A percentile compares a stretch with the other conserved stretches of the same genome.
Conservation (phyloP, 2,797 vertebrate genomes). For the Siniperca undulata region DNA sequence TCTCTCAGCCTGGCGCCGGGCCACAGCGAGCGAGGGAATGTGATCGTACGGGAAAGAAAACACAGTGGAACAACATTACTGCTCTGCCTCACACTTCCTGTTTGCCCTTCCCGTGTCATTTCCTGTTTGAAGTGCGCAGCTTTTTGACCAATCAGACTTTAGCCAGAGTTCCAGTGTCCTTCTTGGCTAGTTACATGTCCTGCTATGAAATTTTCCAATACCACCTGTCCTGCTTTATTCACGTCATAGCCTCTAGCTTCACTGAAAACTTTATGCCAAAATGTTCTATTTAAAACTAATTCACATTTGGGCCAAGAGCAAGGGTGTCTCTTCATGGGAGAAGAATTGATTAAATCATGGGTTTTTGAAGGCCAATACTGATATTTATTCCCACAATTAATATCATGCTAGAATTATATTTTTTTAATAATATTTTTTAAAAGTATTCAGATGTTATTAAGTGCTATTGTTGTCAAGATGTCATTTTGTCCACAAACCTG, state of each 20-base stretch:
- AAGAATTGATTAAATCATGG: neutral
- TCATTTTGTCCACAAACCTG: no score
- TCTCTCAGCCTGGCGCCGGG: constrained; percentile 26
- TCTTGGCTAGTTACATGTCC: neutral
- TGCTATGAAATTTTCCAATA: constrained; percentile 35
- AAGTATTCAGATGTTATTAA: neutral
- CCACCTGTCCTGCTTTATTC: constrained; percentile 22
- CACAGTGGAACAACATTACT: constrained; percentile 64
- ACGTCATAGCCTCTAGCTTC: neutral
- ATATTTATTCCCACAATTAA: neutral
- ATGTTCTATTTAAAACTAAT: neutral
- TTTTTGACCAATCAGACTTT: constrained; percentile 49
- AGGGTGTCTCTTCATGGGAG: neutral
- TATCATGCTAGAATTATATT: neutral
- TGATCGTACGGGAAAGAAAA: constrained; percentile 70
- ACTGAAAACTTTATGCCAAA: neutral
- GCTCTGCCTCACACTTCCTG: constrained; percentile 73
- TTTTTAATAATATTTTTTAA: neutral
- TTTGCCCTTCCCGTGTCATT: constrained; percentile 67
- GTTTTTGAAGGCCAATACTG: neutral
- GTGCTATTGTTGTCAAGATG: neutral
- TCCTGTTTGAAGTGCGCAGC: constrained; percentile 70
- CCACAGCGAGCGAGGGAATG: constrained; percentile 60
- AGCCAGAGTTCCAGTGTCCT: constrained; percentile 45
- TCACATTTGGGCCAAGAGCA: neutral